Base-by-base conservation (phyloP, 2,888 invertebrate genomes). In the Mycalesis mineus region DNA sequence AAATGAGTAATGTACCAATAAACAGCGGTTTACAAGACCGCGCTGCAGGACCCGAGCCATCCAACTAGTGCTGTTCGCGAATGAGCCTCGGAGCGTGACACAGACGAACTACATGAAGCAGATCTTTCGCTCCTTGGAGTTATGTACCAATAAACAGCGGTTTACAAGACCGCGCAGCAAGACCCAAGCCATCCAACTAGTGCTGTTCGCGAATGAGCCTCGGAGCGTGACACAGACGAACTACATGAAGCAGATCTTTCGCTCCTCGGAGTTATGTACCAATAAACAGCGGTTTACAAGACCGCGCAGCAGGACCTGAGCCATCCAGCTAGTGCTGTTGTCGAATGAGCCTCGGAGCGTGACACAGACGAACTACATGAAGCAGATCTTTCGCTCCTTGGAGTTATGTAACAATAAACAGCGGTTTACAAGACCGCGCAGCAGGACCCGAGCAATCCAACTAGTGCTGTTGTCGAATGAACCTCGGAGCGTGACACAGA, bases 391-490 rank as follows among this genome's bases (percentile, higher is more conserved):
- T 22, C 5, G 22, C 5, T 22, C 22, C 5, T 22, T 22, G 22
- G 5, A 66, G 64, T 73, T 68, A 73, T 74, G 69, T 68, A 69
- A 68, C 71, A 68, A 70, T 72, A 71, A 70, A 66, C 69, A 68
- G 62, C 67, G 59, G 64, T 60, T 67, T 65, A 65, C 65, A 49
- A 52, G 55, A 53, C 57, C 58, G 52, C 55, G 53, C 55, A 50
- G 55, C 53, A 41, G 48, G 62, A 55, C 55, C 50, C 50, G 49
- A 42, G 29, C 55, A 42, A 41, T 55, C 44, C 45, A 33, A 11
- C 52, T 47, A 14, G 9, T 9, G 33, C 2, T 33, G 11, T 33
- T 2, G 1, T 2, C 33, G 11, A 33, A 11, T 22, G 22, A 22
- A 5, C 5, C 5, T 5, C 3, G 5, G 5, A 22, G 22, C 2